These are phyloP conservation scores for Palythoa heliodiscus DNA, from an alignment of 92 coral and sea anemone species.

Conservation along the genomic window DNA sequence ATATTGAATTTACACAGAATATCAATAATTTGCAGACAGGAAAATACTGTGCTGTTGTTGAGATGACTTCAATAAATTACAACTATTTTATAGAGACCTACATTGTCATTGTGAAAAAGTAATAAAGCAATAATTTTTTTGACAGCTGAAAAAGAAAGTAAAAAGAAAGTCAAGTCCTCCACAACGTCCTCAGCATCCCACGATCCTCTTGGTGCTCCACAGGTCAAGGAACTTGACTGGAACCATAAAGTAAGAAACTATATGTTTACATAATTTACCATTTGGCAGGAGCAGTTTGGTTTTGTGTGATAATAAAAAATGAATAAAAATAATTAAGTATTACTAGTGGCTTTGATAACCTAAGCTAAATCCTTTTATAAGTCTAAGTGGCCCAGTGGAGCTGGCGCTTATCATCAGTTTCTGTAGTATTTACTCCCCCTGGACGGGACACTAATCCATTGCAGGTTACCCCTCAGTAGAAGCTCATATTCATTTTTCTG, in stretches of 20 bases:
- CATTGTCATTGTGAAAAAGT: neutral
- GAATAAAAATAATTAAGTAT: neutral
- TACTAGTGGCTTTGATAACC: too few relatives aligned
- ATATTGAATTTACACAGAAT: too few relatives aligned
- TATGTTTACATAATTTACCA: neutral
- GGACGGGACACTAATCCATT: too few relatives aligned
- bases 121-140: neutral
- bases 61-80: too few relatives aligned
- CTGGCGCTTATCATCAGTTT: too few relatives aligned
- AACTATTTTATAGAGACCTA: neutral
- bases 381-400: too few relatives aligned
- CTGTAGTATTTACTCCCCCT: too few relatives aligned
- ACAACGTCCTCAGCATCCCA: neutral
- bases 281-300: neutral
- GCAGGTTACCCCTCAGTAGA: too few relatives aligned
- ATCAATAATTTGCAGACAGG: too few relatives aligned
- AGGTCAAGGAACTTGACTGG: slow-evolving; percentile 43
- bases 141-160: slow-evolving; percentile 36
- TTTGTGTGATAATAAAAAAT: neutral
- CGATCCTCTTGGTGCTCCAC: slow-evolving; percentile 15
- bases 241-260: slow-evolving; percentile 30
- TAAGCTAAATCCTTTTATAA: too few relatives aligned
- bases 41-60: too few relatives aligned
- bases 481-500: too few relatives aligned
- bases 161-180: slow-evolving; percentile 8